Percentiles rank a stretch among this genome's conserved stretches.
Evolutionary conservation across 1,140 invertebrate species (phyloP).

Genomic region (Drosophila bifasciata): DNA sequence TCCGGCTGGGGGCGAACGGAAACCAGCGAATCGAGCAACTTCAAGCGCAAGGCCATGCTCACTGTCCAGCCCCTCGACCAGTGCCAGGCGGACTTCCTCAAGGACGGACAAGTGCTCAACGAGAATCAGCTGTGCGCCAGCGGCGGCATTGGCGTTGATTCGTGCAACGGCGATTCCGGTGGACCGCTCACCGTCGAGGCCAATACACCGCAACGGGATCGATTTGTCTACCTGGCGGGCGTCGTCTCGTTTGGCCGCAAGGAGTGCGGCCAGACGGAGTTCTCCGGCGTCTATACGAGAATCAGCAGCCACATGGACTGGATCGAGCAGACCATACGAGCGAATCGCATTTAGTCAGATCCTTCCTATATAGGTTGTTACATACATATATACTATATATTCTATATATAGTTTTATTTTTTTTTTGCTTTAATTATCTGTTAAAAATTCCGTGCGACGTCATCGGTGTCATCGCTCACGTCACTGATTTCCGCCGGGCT

Average conservation of each 20-base stretch:
- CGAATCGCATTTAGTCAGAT: conserved; percentile 37
- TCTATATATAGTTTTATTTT: not conserved
- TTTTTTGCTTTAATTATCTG: not conserved
- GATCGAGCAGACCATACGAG: conserved; percentile 53
- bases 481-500: conserved; percentile 40
- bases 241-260: conserved; percentile 54
- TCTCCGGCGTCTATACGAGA: conserved; percentile 59
- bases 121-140: conserved; percentile 65
- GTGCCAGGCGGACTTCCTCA: conserved; percentile 38
- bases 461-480: conserved; percentile 30
- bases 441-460: conserved; percentile 2
- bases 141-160: conserved; percentile 54
- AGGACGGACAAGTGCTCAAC: not conserved
- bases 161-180: conserved; percentile 71
- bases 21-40: conserved; percentile 50
- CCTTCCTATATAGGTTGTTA: too few relatives aligned
- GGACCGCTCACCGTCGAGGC: conserved; percentile 63
- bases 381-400: too few relatives aligned
- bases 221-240: conserved; percentile 55
- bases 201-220: conserved; percentile 29
- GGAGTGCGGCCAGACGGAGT: conserved; percentile 34
- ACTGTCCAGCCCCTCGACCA: conserved; percentile 34
- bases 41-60: conserved; percentile 63
- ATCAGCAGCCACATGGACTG: conserved; percentile 59
- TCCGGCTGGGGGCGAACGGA: conserved; percentile 94